phyloP scores from a whole-genome alignment of 2,113 vertebrate genomes.

The Holacanthus passer region DNA sequence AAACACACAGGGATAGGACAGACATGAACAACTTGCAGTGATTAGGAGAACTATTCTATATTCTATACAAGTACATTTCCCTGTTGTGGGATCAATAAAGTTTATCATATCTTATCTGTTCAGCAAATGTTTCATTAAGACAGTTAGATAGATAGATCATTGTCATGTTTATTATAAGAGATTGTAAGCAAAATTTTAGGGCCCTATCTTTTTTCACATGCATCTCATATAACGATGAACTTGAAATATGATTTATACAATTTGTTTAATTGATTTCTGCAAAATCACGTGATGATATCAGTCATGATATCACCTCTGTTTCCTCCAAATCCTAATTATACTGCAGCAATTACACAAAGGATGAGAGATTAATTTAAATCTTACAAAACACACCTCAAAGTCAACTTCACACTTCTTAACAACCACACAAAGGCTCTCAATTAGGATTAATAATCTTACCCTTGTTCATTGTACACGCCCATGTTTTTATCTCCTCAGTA shows the following conservation, averaged over 20 bases:
- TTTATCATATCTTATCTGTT: too few species aligned
- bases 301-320: conserved; percentile 2
- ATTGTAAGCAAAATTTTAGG: background rate
- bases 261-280: background rate
- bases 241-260: background rate
- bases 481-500: conserved; percentile 53
- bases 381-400: background rate
- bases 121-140: background rate
- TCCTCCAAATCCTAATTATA: background rate
- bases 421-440: background rate
- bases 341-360: background rate
- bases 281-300: background rate
- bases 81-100: too few species aligned
- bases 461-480: conserved; percentile 72
- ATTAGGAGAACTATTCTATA: too few species aligned
- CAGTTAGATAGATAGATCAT: too few species aligned
- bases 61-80: too few species aligned
- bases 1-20: background rate
- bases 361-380: background rate
- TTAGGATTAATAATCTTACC: conserved; percentile 40
- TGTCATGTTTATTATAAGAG: too few species aligned
- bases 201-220: background rate
- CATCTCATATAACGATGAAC: background rate
- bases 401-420: background rate
- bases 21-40: background rate